Evolutionary conservation across 2,113 vertebrate species (phyloP).

Genomic region (Brachyhypopomus occidentalis): DNA sequence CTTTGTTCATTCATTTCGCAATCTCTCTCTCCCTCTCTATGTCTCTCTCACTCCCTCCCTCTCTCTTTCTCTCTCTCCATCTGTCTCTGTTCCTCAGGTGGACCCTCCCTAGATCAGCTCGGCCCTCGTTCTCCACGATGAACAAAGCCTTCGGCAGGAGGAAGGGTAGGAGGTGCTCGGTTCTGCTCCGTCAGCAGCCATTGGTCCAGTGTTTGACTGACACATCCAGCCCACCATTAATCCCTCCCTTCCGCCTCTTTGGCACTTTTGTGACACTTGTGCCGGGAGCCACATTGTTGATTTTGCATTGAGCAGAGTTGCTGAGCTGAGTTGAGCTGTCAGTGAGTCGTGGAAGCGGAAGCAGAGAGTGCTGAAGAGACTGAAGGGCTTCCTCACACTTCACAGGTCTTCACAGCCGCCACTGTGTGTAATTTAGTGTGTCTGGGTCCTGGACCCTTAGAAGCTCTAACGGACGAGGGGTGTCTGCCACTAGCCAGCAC

Average conservation of each 20-base stretch:
- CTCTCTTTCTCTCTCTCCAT: neutral
- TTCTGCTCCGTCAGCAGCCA: slow-evolving; percentile 28
- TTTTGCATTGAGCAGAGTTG: neutral
- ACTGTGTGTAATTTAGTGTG: too few species aligned
- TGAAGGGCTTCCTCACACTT: neutral
- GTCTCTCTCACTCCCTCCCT: neutral
- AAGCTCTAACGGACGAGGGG: too few species aligned
- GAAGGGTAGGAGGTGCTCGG: slow-evolving; percentile 48
- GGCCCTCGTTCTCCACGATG: slow-evolving; percentile 39
- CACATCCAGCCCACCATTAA: slow-evolving; percentile 2
- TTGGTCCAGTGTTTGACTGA: slow-evolving; percentile 30
- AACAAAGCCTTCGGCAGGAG: slow-evolving; percentile 56
- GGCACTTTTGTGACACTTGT: neutral
- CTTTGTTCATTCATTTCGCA: too few species aligned
- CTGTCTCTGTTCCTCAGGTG: slow-evolving; percentile 40
- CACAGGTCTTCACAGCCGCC: too few species aligned
- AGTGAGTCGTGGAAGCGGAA: neutral
- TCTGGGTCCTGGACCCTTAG: too few species aligned
- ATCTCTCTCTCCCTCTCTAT: too few species aligned
- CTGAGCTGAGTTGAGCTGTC: neutral
- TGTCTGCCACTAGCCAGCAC: too few species aligned
- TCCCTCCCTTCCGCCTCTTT: slow-evolving; percentile 1
- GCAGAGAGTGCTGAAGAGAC: neutral
- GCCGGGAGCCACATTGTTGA: neutral
- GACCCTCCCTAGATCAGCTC: slow-evolving; percentile 1